A percentile compares a stretch with the other conserved stretches of the same genome.
These are phyloP conservation scores for Noctua fimbriata DNA, from an alignment of 2,888 invertebrate species.

Conservation along the genomic window DNA sequence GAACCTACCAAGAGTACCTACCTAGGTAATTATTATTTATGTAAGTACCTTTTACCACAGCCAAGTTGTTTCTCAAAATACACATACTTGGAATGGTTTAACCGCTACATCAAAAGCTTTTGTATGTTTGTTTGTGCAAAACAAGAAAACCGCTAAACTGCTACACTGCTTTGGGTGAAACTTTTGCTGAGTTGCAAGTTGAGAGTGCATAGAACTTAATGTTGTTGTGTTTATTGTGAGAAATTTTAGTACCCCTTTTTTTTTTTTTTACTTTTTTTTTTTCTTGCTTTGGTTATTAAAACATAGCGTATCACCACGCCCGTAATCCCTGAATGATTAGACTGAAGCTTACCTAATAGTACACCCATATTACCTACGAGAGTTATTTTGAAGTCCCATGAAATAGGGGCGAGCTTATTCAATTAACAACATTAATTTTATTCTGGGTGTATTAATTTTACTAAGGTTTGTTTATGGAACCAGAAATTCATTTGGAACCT, in stretches of 20 bases:
- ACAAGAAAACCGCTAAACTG: constrained; percentile 14
- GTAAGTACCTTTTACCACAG: background rate
- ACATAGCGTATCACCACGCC: background rate
- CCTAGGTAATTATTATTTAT: background rate
- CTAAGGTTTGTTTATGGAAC: background rate
- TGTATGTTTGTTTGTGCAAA: constrained; percentile 22
- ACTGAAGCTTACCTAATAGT: no score
- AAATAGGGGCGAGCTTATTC: no score
- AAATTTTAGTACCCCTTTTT: no score
- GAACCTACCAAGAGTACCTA: no score
- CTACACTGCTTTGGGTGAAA: constrained; percentile 14
- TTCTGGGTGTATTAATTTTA: background rate
- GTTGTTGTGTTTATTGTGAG: background rate
- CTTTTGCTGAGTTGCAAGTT: constrained; percentile 5
- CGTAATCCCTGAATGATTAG: background rate
- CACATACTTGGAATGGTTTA: constrained; percentile 14
- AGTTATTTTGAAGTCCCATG: no score
- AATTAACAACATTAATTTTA: background rate
- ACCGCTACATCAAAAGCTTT: constrained; percentile 25
- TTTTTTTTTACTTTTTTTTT: no score
- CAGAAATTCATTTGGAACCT: no score
- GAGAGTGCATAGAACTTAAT: constrained; percentile 15
- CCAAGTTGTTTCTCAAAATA: background rate
- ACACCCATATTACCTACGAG: no score
- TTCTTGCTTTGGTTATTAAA: background rate